Base-by-base conservation (phyloP, 2,888 invertebrate genomes). In the Torymus auratus region DNA sequence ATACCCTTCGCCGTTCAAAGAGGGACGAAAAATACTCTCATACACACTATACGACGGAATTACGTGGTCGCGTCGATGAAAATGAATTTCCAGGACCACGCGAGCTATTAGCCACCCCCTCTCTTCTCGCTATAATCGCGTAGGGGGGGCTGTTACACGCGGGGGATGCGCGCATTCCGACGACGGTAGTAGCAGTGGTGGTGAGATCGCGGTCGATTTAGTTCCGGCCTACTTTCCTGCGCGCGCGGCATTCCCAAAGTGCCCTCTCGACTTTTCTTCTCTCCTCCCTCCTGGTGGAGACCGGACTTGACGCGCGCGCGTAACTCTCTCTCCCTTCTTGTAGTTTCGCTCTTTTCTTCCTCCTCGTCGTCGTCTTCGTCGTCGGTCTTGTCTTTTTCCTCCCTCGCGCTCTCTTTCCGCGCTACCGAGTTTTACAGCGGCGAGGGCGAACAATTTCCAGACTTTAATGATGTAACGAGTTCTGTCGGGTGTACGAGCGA, bases 21-120 rank as follows among this genome's bases (percentile, higher is more conserved):
- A 41, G 7, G 7, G 7, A 41, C 7, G 41, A 7, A 41, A 41
- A 41, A 5, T 5, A 41, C 41, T 0, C 5, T 41, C 41, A 41
- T 10, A 41, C 41, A 41, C 5, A 28, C 28, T 28, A 28, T 5
- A 28, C 28, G 28, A 2, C 28, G 28, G 3, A 28, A 28, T 28
- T 28, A 28, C 28, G 4, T 5, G 5, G 41, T 0, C 41, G 69
- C 68, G 58, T 52, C 78, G 82, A 82, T 78, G 62, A 71, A 75
- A 82, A 79, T 82, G 78, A 79, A 82, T 82, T 82, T 82, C 75
- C 67, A 67, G 70, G 74, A 77, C 62, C 73, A 68, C 73, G 56
- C 20, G 20, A 53, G 53, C 15, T 61, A 68, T 52, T 75, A 75
- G 65, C 7, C 10, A n/a, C 14, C 15, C 74, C 41, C 58, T 50